Conservation (phyloP, 2,888 invertebrate genomes). For the Agrochola circellaris region DNA sequence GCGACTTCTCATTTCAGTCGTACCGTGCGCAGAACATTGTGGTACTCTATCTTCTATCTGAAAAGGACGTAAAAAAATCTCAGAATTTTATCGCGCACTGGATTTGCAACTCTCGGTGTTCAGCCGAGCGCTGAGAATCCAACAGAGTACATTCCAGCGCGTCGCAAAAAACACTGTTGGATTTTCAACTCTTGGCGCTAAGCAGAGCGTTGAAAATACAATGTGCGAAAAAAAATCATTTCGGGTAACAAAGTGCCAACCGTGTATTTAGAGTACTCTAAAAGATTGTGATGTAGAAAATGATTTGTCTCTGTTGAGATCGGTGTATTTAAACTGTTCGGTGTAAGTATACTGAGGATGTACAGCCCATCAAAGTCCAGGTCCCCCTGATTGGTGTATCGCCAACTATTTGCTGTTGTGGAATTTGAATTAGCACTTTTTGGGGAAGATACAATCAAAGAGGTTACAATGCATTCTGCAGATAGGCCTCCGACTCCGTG, state of each 20-base stretch:
- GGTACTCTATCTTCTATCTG: constrained; percentile 81
- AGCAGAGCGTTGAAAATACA: too few relatives aligned
- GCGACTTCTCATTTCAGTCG: constrained; percentile 79
- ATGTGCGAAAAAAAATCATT: too few relatives aligned
- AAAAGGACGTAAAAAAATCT: background rate
- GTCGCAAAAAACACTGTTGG: too few relatives aligned
- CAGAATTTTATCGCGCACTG: too few relatives aligned
- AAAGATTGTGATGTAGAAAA: background rate
- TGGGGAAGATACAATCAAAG: background rate
- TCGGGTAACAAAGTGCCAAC: too few relatives aligned
- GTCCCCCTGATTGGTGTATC: background rate
- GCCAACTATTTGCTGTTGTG: background rate
- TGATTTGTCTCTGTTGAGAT: background rate
- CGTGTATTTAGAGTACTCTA: too few relatives aligned
- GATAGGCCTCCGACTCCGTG: background rate
- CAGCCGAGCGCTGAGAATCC: too few relatives aligned
- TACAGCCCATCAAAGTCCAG: background rate
- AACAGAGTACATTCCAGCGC: too few relatives aligned
- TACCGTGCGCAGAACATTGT: constrained; percentile 74
- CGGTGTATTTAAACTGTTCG: background rate
- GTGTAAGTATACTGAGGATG: background rate
- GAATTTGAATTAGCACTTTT: background rate
- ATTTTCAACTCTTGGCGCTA: too few relatives aligned
- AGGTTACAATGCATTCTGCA: background rate
- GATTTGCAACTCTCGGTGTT: too few relatives aligned